A percentile compares a stretch with the other conserved stretches of the same genome.
These are phyloP conservation scores for Collichthys lucidus DNA, from an alignment of 2,113 vertebrate genomes.

Conservation along the genomic window DNA sequence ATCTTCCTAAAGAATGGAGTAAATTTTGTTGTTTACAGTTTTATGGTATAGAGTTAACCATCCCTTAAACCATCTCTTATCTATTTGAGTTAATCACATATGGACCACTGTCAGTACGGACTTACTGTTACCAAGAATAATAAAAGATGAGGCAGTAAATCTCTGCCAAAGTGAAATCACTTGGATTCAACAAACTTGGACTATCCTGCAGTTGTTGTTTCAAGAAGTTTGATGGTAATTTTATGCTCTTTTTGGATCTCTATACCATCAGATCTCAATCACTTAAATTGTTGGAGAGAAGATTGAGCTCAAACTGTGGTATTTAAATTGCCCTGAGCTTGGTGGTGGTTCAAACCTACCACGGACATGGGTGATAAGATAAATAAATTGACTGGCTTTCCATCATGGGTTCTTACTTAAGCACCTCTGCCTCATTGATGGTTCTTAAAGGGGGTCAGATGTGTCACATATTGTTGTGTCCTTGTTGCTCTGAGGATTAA, in stretches of 20 bases:
- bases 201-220: constrained; percentile 1
- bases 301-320: neutral
- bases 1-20: neutral
- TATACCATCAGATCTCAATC: constrained; percentile 36
- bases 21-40: neutral
- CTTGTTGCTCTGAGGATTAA: neutral
- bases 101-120: neutral
- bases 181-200: neutral
- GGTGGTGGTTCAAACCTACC: constrained; percentile 15
- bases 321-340: neutral
- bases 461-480: neutral
- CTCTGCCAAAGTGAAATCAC: neutral
- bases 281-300: constrained; percentile 1
- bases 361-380: neutral
- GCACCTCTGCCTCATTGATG: too few species aligned
- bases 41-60: neutral
- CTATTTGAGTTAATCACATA: neutral
- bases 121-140: neutral
- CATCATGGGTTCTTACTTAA: neutral
- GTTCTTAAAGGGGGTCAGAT: neutral
- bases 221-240: neutral
- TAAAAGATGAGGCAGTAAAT: neutral
- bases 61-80: too few species aligned
- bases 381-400: neutral
- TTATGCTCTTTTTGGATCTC: constrained; percentile 1